Evolutionary conservation across 1,140 invertebrate genomes (phyloP), one percentile per base, ranked within the genome.

Genomic region (Saccostrea cuccullata): DNA sequence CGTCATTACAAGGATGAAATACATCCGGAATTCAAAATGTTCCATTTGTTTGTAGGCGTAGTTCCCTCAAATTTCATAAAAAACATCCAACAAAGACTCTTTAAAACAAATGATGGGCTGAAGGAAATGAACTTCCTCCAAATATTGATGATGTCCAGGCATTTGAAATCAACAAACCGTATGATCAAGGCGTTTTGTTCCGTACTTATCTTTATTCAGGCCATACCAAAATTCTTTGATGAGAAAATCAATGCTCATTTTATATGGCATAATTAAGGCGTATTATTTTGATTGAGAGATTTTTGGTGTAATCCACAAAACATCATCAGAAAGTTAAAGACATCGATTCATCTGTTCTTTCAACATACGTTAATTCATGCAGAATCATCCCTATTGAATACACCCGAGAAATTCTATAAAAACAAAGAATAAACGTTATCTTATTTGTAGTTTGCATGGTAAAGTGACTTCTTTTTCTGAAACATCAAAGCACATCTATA

Each of bases 181-280:
- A 77, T 77, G 70, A 77, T 77, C 70, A 77, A 77, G 70, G 70
- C 23, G 4, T 36, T 17, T 77, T 77, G 70, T 77, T 13, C 70
- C 13, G 70, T 77, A 77, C 70, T 77, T 77, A 77, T 77, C 70
- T 77, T 26, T 77, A 77, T 77, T 77, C 70, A 77, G 70, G 26
- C 70, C 70, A 77, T 30, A 12, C 70, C 11, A 36, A 77, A 15
- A 77, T 77, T 77, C 26, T 77, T 77, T 77, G 70, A 77, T 77
- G 70, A 36, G 23, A 77, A 77, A 77, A 77, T 77, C 70, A 77
- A 77, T 77, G 30, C 70, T 77, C 70, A 77, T 77, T 77, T 77
- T 77, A 77, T 77, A 77, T 77, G 70, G 70, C 70, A 77, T 77
- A 77, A 77, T 77, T 77, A 77, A 77, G 26, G 26, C 30, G 70